Conservation (phyloP, 2,888 invertebrate genomes). For the Lasius platythorax region DNA sequence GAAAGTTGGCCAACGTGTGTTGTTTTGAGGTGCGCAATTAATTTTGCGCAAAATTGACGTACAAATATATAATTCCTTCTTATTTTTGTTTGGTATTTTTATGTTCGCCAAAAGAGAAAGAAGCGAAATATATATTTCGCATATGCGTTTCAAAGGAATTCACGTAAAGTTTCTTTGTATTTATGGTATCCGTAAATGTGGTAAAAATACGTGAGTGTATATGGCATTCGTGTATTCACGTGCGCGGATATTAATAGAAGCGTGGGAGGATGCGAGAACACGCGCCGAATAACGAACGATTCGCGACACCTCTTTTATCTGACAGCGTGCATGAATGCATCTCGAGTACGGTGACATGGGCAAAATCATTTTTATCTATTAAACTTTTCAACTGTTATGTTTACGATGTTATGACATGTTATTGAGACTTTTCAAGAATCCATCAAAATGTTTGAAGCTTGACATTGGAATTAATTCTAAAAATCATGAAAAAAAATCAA, state of each 20-base stretch:
- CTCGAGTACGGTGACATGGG: constrained; percentile 48
- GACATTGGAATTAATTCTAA: neutral
- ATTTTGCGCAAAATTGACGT: neutral
- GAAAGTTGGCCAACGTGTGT: neutral
- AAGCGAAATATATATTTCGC: neutral
- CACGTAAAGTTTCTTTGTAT: neutral
- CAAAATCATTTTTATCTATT: constrained; percentile 34
- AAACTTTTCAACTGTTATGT: neutral
- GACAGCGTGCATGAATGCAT: constrained; percentile 57
- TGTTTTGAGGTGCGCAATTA: neutral
- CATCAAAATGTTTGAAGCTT: neutral
- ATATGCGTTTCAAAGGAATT: neutral
- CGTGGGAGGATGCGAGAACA: constrained; percentile 73
- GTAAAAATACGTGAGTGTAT: neutral
- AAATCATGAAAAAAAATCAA: neutral
- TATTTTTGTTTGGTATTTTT: neutral
- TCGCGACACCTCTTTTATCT: constrained; percentile 56
- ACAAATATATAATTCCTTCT: neutral
- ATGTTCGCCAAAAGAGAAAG: neutral
- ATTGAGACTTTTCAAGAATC: neutral
- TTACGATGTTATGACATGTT: neutral
- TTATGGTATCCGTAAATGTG: constrained; percentile 20
- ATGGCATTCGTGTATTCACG: constrained; percentile 6
- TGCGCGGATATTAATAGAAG: constrained; percentile 70
- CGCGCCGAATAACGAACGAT: constrained; percentile 49